Base-by-base conservation (phyloP, 2,113 vertebrate species). In the Acrocephalus kingi region DNA sequence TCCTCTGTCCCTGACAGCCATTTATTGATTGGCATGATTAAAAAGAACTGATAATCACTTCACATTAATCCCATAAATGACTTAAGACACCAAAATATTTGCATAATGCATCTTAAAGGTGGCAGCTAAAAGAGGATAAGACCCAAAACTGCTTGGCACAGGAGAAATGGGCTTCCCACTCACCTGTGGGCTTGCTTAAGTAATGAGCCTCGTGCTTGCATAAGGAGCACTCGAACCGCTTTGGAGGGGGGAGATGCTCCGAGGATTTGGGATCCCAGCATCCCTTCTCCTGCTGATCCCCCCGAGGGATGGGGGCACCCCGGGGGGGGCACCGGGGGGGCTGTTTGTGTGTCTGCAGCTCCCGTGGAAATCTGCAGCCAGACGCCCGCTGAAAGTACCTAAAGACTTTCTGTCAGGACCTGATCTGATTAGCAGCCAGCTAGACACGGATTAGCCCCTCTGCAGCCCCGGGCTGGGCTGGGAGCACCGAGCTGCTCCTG, bases 1-100 rank as follows among this genome's bases (percentile, higher is more conserved):
- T 96, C 97, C 96, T 97, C 84, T 97, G 87, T 83, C 95, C 95
- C 95, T 95, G 93, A 88, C 96, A 91, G 96, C 96, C 93, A 48
- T 68, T 88, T 96, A 96, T 96, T 86, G 96, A 98, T 98, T 97
- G 91, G 96, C 92, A 87, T 90, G 98, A 97, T 96, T 95, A 97
- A 98, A 97, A 97, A 98, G 97, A 97, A 98, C 93, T 94, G 96
- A 97, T 98, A 98, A 98, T 98, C 95, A 90, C 97, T 97, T 98
- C 97, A 95, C 97, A 98, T 98, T 99, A 99, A 99, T 98, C 98
- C 98, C 97, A 94, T 99, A 98, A 99, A 98, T 98, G 96, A 97
- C 99, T 99, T 99, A 98, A 95, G 97, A 97, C 96, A 97, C 96
- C 96, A 84, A 90, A 98, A 98, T 98, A 98, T 98, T 98, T 99